Conservation (phyloP, 1,140 invertebrate species). For the Lasioglossum albipes region DNA sequence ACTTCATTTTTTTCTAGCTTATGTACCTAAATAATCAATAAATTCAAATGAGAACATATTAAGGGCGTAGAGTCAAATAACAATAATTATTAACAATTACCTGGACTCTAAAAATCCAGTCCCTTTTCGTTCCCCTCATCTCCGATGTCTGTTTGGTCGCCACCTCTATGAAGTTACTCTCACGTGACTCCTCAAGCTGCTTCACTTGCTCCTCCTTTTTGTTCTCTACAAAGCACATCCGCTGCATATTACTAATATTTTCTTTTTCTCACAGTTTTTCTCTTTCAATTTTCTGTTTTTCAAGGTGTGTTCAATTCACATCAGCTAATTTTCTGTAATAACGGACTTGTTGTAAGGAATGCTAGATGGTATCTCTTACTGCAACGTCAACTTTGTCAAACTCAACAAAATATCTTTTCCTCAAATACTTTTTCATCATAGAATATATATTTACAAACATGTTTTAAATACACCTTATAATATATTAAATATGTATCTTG, state of each 20-base stretch:
- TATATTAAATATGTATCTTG: no score
- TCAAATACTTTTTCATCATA: neutral
- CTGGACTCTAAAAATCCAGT: slow-evolving; percentile 78
- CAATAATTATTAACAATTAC: slow-evolving; percentile 58
- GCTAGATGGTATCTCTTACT: neutral
- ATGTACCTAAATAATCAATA: slow-evolving; percentile 65
- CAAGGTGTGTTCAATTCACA: slow-evolving; percentile 53
- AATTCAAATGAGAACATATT: slow-evolving; percentile 11
- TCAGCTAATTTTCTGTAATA: slow-evolving; percentile 69
- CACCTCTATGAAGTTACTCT: slow-evolving; percentile 51
- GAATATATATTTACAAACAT: neutral
- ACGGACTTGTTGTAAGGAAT: slow-evolving; percentile 46
- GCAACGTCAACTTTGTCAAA: neutral
- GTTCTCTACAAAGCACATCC: slow-evolving; percentile 67
- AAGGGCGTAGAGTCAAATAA: neutral
- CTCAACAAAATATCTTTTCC: neutral
- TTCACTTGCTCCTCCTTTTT: slow-evolving; percentile 48
- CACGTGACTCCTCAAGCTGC: slow-evolving; percentile 42
- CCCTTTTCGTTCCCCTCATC: slow-evolving; percentile 76
- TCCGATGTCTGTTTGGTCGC: slow-evolving; percentile 45
- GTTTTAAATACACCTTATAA: no score
- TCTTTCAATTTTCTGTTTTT: slow-evolving; percentile 56
- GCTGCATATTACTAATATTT: slow-evolving; percentile 66
- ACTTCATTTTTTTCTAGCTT: slow-evolving; percentile 76
- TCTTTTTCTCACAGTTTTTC: slow-evolving; percentile 48